These are phyloP conservation scores for Denticeps clupeoides DNA, from an alignment of 2,797 vertebrate species.

Conservation along the genomic window DNA sequence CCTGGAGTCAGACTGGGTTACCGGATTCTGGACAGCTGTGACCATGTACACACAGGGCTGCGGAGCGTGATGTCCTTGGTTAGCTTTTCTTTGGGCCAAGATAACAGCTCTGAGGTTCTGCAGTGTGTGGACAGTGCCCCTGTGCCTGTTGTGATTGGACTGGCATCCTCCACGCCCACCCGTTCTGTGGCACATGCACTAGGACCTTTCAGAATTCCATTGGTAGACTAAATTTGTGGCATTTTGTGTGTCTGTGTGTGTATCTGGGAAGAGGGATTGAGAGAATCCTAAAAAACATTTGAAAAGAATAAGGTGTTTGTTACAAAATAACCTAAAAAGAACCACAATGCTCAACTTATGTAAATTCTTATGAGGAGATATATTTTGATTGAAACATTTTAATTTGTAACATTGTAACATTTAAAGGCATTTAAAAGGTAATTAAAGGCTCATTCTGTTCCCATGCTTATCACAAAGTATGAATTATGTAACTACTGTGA, in stretches of 20 bases:
- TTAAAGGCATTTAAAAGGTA: too few species aligned
- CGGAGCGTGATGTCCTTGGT: slow-evolving; percentile 44
- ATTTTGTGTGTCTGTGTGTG: not conserved
- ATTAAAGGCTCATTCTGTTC: too few species aligned
- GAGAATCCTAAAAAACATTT: too few species aligned
- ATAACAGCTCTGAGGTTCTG: not conserved
- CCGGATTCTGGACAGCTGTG: slow-evolving; percentile 56
- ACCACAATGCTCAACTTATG: too few species aligned
- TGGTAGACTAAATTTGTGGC: slow-evolving; percentile 36
- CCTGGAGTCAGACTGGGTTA: slow-evolving; percentile 57
- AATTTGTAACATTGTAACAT: too few species aligned
- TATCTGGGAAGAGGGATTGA: too few species aligned
- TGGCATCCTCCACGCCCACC: slow-evolving; percentile 57
- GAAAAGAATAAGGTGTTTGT: too few species aligned
- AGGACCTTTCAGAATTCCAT: slow-evolving; percentile 51
- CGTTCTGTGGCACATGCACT: slow-evolving; percentile 52
- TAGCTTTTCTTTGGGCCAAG: slow-evolving; percentile 19
- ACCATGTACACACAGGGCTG: slow-evolving; percentile 51
- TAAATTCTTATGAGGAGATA: too few species aligned
- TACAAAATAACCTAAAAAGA: too few species aligned
- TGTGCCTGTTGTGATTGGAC: slow-evolving; percentile 53
- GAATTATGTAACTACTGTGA: too few species aligned
- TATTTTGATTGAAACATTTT: too few species aligned
- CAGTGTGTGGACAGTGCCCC: slow-evolving; percentile 41
- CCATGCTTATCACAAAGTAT: too few species aligned